These are phyloP conservation scores for Camelus bactrianus DNA, from an alignment of 2,113 vertebrate genomes.

Conservation along the genomic window DNA sequence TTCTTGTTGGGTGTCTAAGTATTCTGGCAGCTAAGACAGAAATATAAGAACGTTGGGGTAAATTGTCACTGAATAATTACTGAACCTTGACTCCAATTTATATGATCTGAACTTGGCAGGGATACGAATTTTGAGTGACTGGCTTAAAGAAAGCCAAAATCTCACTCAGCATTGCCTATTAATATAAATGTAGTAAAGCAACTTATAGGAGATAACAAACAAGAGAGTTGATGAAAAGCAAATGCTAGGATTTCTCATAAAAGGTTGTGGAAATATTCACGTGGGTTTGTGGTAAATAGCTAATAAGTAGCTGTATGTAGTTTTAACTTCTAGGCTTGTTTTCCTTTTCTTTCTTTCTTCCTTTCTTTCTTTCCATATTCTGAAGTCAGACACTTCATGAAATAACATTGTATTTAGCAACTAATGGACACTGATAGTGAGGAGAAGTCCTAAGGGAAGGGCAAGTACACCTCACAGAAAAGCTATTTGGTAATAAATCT, in stretches of 20 bases:
- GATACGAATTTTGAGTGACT: constrained; percentile 19
- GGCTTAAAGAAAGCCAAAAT: not conserved
- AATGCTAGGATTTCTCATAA: not conserved
- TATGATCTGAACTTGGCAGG: not conserved
- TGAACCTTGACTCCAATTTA: constrained; percentile 53
- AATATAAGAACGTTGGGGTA: not conserved
- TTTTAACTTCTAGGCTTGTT: constrained; percentile 7
- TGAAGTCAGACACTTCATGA: constrained; percentile 51
- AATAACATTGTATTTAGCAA: constrained; percentile 39
- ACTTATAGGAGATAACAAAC: not conserved
- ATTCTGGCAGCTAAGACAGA: not conserved
- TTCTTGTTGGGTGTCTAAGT: not conserved
- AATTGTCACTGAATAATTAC: not conserved
- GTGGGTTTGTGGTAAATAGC: constrained; percentile 31
- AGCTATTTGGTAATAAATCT: constrained; percentile 28
- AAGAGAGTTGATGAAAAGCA: not conserved
- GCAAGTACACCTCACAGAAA: constrained; percentile 29
- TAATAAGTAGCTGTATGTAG: not conserved
- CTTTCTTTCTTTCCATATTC: constrained; percentile 37
- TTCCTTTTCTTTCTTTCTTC: not conserved
- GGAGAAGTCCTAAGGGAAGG: constrained; percentile 54
- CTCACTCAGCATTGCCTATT: not conserved
- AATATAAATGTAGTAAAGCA: constrained; percentile 14
- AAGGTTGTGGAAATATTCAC: not conserved
- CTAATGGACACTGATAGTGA: constrained; percentile 33